Base-by-base conservation (phyloP, 2,113 vertebrate species). In the Hystrix brachyura region DNA sequence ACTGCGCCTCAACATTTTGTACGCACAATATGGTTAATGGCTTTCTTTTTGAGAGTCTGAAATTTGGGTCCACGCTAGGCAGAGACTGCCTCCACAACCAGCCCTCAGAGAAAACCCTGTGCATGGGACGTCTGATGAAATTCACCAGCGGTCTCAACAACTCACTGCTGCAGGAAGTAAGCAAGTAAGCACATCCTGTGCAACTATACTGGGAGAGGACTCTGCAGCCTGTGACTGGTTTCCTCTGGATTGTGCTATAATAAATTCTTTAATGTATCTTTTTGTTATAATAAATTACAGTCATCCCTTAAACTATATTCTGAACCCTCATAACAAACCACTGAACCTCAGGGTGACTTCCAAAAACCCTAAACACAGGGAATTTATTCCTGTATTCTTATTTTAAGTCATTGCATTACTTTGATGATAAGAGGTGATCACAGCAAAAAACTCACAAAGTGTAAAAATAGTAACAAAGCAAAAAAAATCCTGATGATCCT, bases 391-490 rank as follows among this genome's bases (percentile, higher is more conserved):
- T 6, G 3, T 29, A 60, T 57, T 80, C 25, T 89, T 74, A 93
- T 25, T 86, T 67, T 79, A 86, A 86, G 23, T 82, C 51, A 72
- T 38, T 72, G 53, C 48, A 82, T 62, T 82, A 57, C 48, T 81
- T 71, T 86, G 27, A 83, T 17, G 18, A 25, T 60, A 69, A 87
- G 82, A 87, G 3, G 27, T 13, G 5, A n/a, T 86, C 48, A 19
- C 51, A 71, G 51, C 25, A 82, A 34, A 79, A 93, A 67, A 72
- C 17, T 53, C 71, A 32, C 55, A 91, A 89, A 55, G 32, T 27
- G 82, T 0, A 92, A 64, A 92, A 91, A 79, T 17, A 67, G 5
- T 43, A 86, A 60, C 46, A 81, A 94, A 95, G 59, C 32, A 55
- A 79, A 71, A 78, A 48, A 64, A 43, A 92, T 25, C 23, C 11